These are phyloP conservation scores for Catocala nupta DNA, from an alignment of 2,888 invertebrate genomes.

Conservation along the genomic window DNA sequence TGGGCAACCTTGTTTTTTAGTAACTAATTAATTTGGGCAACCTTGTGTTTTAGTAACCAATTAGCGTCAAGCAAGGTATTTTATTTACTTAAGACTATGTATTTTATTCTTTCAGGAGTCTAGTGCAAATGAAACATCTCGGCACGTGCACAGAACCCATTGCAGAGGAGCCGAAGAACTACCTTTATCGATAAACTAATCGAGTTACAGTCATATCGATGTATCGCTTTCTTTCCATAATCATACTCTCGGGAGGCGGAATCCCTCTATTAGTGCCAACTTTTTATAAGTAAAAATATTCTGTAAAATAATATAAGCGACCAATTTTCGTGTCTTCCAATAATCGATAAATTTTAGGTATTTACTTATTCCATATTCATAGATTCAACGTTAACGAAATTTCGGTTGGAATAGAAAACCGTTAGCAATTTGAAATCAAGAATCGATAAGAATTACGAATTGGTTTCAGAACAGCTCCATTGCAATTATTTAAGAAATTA, in stretches of 20 bases:
- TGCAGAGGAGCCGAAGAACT: slow-evolving; percentile 95
- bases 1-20: no score
- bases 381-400: slow-evolving; percentile 20
- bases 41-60: no score
- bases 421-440: not conserved
- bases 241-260: slow-evolving; percentile 52
- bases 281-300: slow-evolving; percentile 54
- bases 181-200: slow-evolving; percentile 89
- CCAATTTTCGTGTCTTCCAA: slow-evolving; percentile 64
- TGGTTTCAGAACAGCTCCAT: no score
- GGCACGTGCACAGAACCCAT: slow-evolving; percentile 95
- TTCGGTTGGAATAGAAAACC: not conserved
- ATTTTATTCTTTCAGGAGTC: slow-evolving; percentile 76
- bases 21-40: no score
- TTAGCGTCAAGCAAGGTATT: no score
- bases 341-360: slow-evolving; percentile 50
- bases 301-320: slow-evolving; percentile 57
- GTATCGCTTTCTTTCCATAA: slow-evolving; percentile 64
- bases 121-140: slow-evolving; percentile 92
- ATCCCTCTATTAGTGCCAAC: slow-evolving; percentile 76
- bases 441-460: slow-evolving; percentile 17
- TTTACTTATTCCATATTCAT: slow-evolving; percentile 31
- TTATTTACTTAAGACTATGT: not conserved
- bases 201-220: slow-evolving; percentile 61
- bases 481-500: no score